Base-by-base conservation (phyloP, 2,113 vertebrate species). In the Suricata suricatta region DNA sequence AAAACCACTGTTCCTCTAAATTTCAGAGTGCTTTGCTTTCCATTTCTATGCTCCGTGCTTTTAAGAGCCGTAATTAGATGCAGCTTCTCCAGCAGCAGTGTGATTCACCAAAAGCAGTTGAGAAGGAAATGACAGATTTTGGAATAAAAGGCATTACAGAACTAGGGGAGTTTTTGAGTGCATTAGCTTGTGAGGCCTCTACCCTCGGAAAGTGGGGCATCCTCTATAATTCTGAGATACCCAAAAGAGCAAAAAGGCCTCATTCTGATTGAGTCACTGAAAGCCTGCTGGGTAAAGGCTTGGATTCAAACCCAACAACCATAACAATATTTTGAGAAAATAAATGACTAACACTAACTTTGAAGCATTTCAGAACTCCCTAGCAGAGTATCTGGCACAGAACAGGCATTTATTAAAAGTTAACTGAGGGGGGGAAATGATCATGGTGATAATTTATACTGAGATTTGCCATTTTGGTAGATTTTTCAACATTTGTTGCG, bases 21-120 rank as follows among this genome's bases (percentile, higher is more conserved):
- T 93, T 96, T 96, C 31, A n/a, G 64, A 93, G 82, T 63, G 83
- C 44, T 85, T 84, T 90, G 92, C 89, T 97, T 95, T 97, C 87
- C 64, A 68, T 83, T 94, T 93, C 95, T 41, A 82, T 52, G 31
- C 7, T 71, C 93, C 92, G 72, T 64, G 72, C 91, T 95, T 93
- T 72, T 76, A 80, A 81, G 64, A 71, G 93, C 63, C 38, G 14
- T 97, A 92, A 97, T 96, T 95, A 97, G 88, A 91, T 31, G 57
- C 7, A 27, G 71, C n/a, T 87, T 54, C 84, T 60, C 79, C 16
- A 57, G 63, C 27, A 54, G 54, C 41, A 57, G 52, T n/a, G 72
- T 88, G 90, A 93, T 54, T 94, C 81, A 91, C 79, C 94, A 91
- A 90, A 87, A 82, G 72, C 66, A 88, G 63, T 44, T 84, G 96